A percentile compares a stretch with the other conserved stretches of the same genome.
Evolutionary conservation across 92 coral and sea anemone genomes (phyloP).

Genomic region (Actinostola sp.): DNA sequence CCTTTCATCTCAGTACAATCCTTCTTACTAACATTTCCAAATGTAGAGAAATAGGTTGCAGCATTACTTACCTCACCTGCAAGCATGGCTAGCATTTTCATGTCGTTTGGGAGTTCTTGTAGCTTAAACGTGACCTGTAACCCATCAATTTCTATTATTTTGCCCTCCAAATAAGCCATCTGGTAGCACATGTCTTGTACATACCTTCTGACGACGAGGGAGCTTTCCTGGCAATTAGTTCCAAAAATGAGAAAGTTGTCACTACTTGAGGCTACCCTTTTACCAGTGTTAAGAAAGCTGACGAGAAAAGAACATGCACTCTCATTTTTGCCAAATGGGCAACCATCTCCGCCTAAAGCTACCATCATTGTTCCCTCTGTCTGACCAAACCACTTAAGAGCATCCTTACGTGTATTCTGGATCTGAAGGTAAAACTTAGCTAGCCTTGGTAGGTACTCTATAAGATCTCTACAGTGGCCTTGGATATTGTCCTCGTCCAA

Average conservation of each 20-base stretch:
- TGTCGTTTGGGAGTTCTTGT: constrained; percentile 49
- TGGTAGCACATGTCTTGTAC: constrained; percentile 18
- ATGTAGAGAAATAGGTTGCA: constrained; percentile 52
- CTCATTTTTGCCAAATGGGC: constrained; percentile 71
- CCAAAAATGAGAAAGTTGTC: no score
- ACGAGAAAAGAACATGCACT: constrained; percentile 65
- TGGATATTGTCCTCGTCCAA: constrained; percentile 36
- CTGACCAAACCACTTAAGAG: constrained; percentile 63
- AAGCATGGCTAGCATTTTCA: constrained; percentile 30
- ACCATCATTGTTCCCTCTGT: constrained; percentile 71
- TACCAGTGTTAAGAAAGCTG: constrained; percentile 62
- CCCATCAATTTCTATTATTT: constrained; percentile 19
- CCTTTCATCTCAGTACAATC: constrained; percentile 48
- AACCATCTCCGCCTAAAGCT: no score
- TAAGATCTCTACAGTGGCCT: constrained; percentile 51
- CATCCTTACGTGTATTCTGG: constrained; percentile 24
- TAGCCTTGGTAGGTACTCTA: constrained; percentile 55
- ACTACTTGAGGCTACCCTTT: no score
- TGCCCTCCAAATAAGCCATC: constrained; percentile 17
- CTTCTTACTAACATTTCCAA: constrained; percentile 37
- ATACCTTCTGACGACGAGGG: no score
- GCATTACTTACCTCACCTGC: constrained; percentile 55
- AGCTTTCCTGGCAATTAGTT: no score
- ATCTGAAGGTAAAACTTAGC: constrained; percentile 53
- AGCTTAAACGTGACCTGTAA: constrained; percentile 54